Evolutionary conservation across 2,888 invertebrate genomes (phyloP), one percentile per base, ranked within the genome.

Genomic region (Schizaphis graminum): DNA sequence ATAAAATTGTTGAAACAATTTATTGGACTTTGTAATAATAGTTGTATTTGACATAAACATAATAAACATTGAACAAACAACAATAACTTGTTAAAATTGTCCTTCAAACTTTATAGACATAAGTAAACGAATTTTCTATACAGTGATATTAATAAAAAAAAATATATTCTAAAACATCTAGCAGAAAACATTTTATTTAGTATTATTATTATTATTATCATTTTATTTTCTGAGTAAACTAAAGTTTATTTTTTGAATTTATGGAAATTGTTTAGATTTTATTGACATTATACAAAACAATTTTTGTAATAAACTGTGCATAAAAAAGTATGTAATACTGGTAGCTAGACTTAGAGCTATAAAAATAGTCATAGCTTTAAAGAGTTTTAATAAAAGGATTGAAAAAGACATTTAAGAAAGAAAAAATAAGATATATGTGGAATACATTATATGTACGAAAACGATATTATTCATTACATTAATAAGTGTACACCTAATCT

Each of bases 211-310:
- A 47, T 47, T 47, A 47, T 47, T 47, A 47, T 47, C 44, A 47
- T 47, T 47, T 35, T 77, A 35, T 77, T 67, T 77, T 77, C 77
- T 21, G 8, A 41, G 35, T 35, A 77, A 77, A 77, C 16, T 8
- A 89, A 89, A 61, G 44, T 57, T 89, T 56, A 13, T 56, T 56
- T 90, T 89, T 89, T 35, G 67, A 47, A 49, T 49, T 84, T 56
- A 84, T 53, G 84, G 91, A 91, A 90, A 91, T 56, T 16, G 16
- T 56, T 41, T 84, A 84, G 77, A 84, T 84, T 91, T 91, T 91
- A 84, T 91, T 84, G 91, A 91, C 91, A 84, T 44, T 91, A 91
- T 91, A 91, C 53, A 84, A 84, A 84, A 28, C 28, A 84, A 91
- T 56, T 41, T 53, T 10, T 3, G 84, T 84, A 84, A 91, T 91